Conservation (phyloP, 2,113 vertebrate species). For the Hyperoodon ampullatus region DNA sequence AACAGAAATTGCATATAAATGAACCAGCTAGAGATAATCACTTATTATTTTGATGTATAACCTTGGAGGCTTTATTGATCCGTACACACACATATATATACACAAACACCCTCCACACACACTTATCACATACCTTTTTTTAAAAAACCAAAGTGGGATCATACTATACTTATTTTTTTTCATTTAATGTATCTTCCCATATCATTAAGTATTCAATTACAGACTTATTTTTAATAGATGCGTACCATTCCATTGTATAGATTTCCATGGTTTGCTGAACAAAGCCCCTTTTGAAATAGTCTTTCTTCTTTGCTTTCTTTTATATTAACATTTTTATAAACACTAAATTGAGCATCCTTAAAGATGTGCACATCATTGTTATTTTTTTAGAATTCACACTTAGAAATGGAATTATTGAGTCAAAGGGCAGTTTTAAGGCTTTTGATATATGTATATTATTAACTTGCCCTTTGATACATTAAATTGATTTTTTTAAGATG, state of each 20-base stretch:
- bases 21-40: neutral
- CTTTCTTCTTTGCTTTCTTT: neutral
- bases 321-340: conserved; percentile 33
- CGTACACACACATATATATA: fast-evolving
- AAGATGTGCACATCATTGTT: neutral
- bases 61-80: neutral
- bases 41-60: neutral
- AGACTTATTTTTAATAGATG: conserved; percentile 40
- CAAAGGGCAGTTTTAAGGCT: neutral
- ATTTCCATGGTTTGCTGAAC: neutral
- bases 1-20: neutral
- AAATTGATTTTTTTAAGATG: conserved; percentile 27
- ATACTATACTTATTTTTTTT: neutral
- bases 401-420: conserved; percentile 28
- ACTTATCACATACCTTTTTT: neutral
- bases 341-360: neutral
- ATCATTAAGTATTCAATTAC: neutral
- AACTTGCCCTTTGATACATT: neutral
- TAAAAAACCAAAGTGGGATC: conserved; percentile 41
- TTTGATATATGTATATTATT: neutral
- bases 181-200: neutral
- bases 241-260: neutral
- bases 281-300: neutral
- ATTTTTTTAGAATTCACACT: conserved; percentile 3
- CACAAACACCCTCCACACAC: neutral